Conservation (phyloP, 2,797 vertebrate species). For the Parotocinclus haroldoi region DNA sequence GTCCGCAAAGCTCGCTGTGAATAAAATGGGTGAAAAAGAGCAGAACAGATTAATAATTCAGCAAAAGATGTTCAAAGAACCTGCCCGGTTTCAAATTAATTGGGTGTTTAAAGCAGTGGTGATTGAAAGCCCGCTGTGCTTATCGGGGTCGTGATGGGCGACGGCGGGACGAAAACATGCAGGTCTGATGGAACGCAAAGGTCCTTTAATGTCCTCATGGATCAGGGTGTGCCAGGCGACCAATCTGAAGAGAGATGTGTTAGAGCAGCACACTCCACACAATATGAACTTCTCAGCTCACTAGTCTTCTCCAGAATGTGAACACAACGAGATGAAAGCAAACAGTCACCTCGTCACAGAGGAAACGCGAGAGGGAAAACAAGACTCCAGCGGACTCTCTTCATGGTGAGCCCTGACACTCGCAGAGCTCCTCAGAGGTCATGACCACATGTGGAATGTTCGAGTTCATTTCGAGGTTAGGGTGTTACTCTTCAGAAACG, state of each 20-base stretch:
- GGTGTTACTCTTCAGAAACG: too few relatives aligned
- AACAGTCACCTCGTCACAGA: slow-evolving; percentile 20
- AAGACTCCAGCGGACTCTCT: too few relatives aligned
- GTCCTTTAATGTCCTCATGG: too few relatives aligned
- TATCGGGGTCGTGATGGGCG: slow-evolving; percentile 21
- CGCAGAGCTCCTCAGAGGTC: too few relatives aligned
- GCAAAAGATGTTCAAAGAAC: slow-evolving; percentile 34
- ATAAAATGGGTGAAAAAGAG: slow-evolving; percentile 35
- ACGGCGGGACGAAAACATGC: slow-evolving; percentile 4
- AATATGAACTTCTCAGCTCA: background rate
- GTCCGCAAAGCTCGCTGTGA: background rate
- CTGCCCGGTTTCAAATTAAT: slow-evolving; percentile 42
- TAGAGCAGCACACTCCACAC: too few relatives aligned
- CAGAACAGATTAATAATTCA: slow-evolving; percentile 50
- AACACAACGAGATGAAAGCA: slow-evolving; percentile 36
- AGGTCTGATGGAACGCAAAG: slow-evolving; percentile 1
- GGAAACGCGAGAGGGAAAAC: background rate
- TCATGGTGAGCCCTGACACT: too few relatives aligned
- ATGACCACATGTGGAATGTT: too few relatives aligned
- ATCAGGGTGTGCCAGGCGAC: too few relatives aligned
- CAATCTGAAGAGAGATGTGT: too few relatives aligned
- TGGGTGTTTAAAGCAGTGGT: slow-evolving; percentile 37
- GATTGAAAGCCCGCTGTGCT: slow-evolving; percentile 26
- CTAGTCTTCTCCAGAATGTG: background rate
- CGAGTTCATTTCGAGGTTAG: too few relatives aligned